A percentile compares a stretch with the other conserved stretches of the same genome.
phyloP scores from a whole-genome alignment of 2,797 vertebrate species.

The Harpagifer antarcticus region DNA sequence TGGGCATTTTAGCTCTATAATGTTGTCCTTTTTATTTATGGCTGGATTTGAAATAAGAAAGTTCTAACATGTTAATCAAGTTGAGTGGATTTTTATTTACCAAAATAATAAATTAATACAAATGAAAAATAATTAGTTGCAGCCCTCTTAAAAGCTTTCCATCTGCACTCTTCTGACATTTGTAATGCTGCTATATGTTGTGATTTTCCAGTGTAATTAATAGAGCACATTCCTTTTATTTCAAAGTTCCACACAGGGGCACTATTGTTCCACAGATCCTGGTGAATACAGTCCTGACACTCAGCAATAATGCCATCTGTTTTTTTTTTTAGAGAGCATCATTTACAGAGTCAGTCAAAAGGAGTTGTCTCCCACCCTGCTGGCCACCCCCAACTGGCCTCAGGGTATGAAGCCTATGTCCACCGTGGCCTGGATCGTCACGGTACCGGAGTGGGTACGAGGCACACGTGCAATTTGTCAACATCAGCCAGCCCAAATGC shows the following conservation, averaged over 20 bases:
- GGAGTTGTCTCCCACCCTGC: constrained; percentile 67
- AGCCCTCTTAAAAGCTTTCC: not conserved
- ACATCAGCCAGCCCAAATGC: constrained; percentile 84
- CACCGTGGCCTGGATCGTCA: constrained; percentile 89
- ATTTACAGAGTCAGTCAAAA: constrained; percentile 86
- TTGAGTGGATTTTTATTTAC: not conserved
- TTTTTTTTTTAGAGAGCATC: constrained; percentile 85
- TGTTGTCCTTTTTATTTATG: not conserved
- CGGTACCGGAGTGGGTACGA: constrained; percentile 81
- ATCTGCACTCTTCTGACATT: not conserved
- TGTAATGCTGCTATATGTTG: not conserved
- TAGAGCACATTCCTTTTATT: not conserved
- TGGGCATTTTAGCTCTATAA: not conserved
- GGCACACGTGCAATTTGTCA: constrained; percentile 85
- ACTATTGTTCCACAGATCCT: constrained; percentile 30
- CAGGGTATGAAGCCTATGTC: constrained; percentile 82
- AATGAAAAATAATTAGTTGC: not conserved
- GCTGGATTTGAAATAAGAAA: not conserved
- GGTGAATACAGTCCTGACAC: constrained; percentile 3
- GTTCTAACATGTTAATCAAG: not conserved
- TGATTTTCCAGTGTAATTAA: not conserved
- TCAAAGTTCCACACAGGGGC: constrained; percentile 56
- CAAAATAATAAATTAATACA: not conserved
- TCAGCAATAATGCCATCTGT: not conserved
- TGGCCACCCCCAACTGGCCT: constrained; percentile 89